Percentiles rank a stretch among this genome's conserved stretches.
phyloP scores from a whole-genome alignment of 35 echinoderm and acorn worm genomes.

The Amphiura filiformis region DNA sequence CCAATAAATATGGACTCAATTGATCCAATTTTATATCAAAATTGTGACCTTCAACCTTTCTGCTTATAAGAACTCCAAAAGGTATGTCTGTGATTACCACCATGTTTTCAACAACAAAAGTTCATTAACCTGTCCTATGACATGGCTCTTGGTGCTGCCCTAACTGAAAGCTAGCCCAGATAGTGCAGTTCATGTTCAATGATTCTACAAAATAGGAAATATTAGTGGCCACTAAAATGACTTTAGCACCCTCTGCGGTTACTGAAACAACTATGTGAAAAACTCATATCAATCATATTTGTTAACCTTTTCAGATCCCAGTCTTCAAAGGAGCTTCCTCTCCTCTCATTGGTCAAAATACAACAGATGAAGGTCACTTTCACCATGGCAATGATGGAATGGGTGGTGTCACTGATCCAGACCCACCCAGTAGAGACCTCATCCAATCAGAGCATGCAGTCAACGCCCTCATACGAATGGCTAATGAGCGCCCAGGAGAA shows the following conservation, averaged over 20 bases:
- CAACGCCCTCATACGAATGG: slow-evolving; percentile 64
- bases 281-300: not conserved
- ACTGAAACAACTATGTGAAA: not conserved
- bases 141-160: too few relatives aligned
- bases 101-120: too few relatives aligned
- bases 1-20: too few relatives aligned
- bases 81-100: too few relatives aligned
- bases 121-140: too few relatives aligned
- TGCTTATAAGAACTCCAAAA: too few relatives aligned
- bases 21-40: too few relatives aligned
- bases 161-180: too few relatives aligned
- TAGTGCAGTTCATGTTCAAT: too few relatives aligned
- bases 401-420: slow-evolving; percentile 49
- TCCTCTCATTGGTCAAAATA: slow-evolving; percentile 2
- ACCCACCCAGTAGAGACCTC: slow-evolving; percentile 19
- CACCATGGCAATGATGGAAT: slow-evolving; percentile 83
- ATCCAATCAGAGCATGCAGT: slow-evolving; percentile 77
- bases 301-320: slow-evolving; percentile 54
- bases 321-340: slow-evolving; percentile 56
- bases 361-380: not conserved
- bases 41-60: too few relatives aligned
- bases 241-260: not conserved
- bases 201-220: too few relatives aligned
- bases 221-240: too few relatives aligned
- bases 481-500: slow-evolving; percentile 76